Evolutionary conservation across 1,140 invertebrate genomes (phyloP).

Genomic region (Idris sp.): DNA sequence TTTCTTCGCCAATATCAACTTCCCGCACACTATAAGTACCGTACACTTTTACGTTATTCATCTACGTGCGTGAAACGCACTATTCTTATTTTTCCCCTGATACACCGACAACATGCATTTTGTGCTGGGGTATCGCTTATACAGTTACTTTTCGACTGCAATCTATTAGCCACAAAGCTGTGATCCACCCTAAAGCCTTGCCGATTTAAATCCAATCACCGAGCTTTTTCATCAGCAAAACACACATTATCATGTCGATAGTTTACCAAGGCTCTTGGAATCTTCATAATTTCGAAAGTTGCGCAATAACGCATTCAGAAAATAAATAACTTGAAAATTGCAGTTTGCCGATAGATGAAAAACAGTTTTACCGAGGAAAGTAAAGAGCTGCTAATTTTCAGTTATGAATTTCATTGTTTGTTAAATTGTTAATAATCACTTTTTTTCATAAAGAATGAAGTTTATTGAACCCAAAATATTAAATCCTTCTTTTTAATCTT

Average conservation of each 20-base stretch:
- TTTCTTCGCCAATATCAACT: constrained; percentile 37
- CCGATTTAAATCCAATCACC: constrained; percentile 2
- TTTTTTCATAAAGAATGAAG: too few species aligned
- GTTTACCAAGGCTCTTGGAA: too few species aligned
- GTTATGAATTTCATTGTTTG: too few species aligned
- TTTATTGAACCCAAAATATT: too few species aligned
- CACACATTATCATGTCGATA: constrained; percentile 7
- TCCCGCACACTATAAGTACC: constrained; percentile 46
- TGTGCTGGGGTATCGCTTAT: constrained; percentile 21
- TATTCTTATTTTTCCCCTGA: constrained; percentile 46
- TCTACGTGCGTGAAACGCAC: constrained; percentile 53
- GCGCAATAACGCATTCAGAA: too few species aligned
- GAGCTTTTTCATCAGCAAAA: constrained; percentile 16
- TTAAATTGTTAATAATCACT: too few species aligned
- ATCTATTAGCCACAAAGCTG: constrained; percentile 34
- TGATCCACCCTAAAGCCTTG: constrained; percentile 20
- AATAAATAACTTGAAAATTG: too few species aligned
- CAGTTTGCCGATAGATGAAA: too few species aligned
- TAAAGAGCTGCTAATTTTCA: too few species aligned
- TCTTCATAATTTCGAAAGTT: too few species aligned
- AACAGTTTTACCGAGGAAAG: too few species aligned
- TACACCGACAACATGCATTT: constrained; percentile 25
- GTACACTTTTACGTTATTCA: constrained; percentile 49
- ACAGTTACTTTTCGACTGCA: constrained; percentile 48
- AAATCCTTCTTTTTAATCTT: too few species aligned